Base-by-base conservation (phyloP, 2,113 vertebrate species). In the Mesitornis unicolor region DNA sequence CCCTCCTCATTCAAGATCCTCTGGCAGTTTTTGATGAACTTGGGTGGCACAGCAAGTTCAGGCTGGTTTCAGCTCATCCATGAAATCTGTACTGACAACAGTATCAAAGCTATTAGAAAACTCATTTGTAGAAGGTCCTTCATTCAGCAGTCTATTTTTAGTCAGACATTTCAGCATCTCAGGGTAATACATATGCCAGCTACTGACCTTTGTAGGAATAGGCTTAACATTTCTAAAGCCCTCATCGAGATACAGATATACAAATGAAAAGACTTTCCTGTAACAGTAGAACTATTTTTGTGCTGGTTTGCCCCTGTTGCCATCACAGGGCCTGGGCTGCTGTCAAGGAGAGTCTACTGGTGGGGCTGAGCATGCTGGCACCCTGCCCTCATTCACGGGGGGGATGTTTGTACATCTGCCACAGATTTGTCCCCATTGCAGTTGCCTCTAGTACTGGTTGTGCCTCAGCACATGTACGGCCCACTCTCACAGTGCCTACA, bases 1-100 rank as follows among this genome's bases (percentile, higher is more conserved):
- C 26, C 13, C 26, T 77, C n/a, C 22, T 5, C 4, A 31, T 76
- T n/a, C 84, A 43, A 75, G 56, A 47, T 57, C 24, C 13, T 87
- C 45, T 42, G 95, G 87, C 53, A 57, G 15, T 69, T 90, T 91
- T 93, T 83, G 16, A 87, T 92, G 64, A 96, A 86, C 63, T 80
- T 95, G 90, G 33, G 84, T 95, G 90, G 84, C 93, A 96, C 59
- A 96, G 78, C 78, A 91, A 93, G 73, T 97, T 69, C 79, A 90
- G 74, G 47, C 81, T 96, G 29, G 84, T 88, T 96, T 96, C 74
- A 94, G 59, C 47, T 97, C 78, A 95, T 83, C 87, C 90, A 85
- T 95, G 94, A 95, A 94, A 95, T 93, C 48, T 61, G 78, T 94
- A 38, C 80, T 94, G 92, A 93, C 92, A 95, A 95, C 70, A 75